phyloP scores from a whole-genome alignment of 1,140 invertebrate genomes.

The Pygmarrhopalites habei region DNA sequence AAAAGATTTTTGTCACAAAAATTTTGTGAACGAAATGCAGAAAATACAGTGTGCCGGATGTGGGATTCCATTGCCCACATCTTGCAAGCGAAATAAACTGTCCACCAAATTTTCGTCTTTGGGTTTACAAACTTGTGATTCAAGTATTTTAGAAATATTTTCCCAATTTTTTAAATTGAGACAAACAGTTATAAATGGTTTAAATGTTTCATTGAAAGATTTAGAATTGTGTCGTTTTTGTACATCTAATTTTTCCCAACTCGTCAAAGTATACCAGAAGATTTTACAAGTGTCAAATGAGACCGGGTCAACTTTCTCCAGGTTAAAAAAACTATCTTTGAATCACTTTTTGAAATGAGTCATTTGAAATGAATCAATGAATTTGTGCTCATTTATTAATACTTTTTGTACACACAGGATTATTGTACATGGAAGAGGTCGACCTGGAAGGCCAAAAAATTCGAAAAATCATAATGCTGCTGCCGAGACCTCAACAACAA shows the following conservation, averaged over 20 bases:
- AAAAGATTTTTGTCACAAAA: too few species aligned
- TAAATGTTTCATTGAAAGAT: background rate
- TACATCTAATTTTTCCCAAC: background rate
- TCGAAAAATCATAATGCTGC: background rate
- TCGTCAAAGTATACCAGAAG: background rate
- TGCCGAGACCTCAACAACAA: background rate
- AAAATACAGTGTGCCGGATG: background rate
- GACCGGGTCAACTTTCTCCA: background rate
- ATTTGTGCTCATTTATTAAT: background rate
- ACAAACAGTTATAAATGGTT: background rate
- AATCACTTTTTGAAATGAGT: background rate
- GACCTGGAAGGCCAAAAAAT: background rate
- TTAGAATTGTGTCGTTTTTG: slow-evolving; percentile 5
- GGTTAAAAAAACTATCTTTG: too few species aligned
- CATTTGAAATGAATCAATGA: background rate
- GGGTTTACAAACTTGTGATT: background rate
- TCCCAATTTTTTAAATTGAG: background rate
- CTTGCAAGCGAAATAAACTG: background rate
- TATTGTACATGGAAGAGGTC: background rate
- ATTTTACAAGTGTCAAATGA: background rate
- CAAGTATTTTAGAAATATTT: background rate
- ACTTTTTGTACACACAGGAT: too few species aligned
- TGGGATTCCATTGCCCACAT: background rate
- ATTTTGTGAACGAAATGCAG: too few species aligned
- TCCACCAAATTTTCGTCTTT: background rate